Base-by-base conservation (phyloP, 2,888 invertebrate species). In the Agrypnus murinus region DNA sequence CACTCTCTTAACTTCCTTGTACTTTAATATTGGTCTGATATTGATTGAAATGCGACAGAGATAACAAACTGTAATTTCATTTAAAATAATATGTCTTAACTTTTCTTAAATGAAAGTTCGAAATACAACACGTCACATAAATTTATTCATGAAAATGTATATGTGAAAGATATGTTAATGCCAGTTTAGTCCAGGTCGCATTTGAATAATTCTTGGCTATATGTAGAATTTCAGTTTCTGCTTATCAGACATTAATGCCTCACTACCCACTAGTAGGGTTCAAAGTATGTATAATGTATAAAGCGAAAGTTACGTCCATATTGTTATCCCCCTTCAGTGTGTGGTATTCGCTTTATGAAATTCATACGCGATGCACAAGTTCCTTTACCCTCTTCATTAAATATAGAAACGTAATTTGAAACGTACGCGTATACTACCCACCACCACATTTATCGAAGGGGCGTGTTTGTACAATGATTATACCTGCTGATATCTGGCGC, bases 371-470 rank as follows among this genome's bases (percentile, higher is more conserved):
- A 19, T 38, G 55, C 60, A 53, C 36, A 34, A 43, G 38, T 65
- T 34, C 40, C 38, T 59, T 34, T 58, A 46, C 60, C 60, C 67
- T 62, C 32, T 74, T 75, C 75, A 75, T 75, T 75, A 75, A 75
- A 74, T 74, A 75, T 75, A 74, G 75, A 75, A 73, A 75, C 66
- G 74, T 69, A 75, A 74, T 75, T 75, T 70, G 65, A 63, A 71
- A 58, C 63, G 62, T 65, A 38, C 40, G 46, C 53, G 55, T 32
- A 36, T 36, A 38, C 58, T 19, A 46, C 46, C n/a, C 46, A n/a
- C 15, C n/a, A n/a, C 53, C 45, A 45, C 55, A 36, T 62, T 36
- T 67, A 53, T 55, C 43, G 45, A 58, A 40, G 58, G 59, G 66
- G 40, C 15, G 58, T 59, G 19, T 25, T 25, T 15, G 14, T 36